Evolutionary conservation across 2,888 invertebrate species (phyloP), one percentile per base, ranked within the genome.

Genomic region (Platypus cylindrus): DNA sequence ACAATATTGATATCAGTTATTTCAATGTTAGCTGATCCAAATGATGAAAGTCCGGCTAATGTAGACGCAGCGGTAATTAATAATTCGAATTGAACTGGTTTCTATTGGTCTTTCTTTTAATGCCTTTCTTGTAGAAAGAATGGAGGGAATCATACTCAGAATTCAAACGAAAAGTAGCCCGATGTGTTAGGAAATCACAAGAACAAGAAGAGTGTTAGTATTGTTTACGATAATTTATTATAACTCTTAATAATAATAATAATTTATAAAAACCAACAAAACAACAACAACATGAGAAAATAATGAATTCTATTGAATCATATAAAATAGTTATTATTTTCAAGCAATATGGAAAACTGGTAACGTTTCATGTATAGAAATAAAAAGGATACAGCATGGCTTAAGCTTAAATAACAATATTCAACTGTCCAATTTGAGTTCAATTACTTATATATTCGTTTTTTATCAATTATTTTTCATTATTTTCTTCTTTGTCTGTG

Each of bases 1-100:
- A 95, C 95, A 48, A 97, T 97, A 63, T 76, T 97, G 64, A 89
- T 94, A 71, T 94, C 93, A 63, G 97, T 97, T 60, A 97, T 97
- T 67, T 95, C 95, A 59, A 94, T 97, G 95, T 72, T 97, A 61
- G 93, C 95, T 48, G 95, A 97, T 71, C 97, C 97, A 44, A 97
- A 97, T 63, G 95, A 94, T 63, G 95, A 97, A 68, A 94, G 93
- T 63, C 95, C 95, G 48, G 97, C 97, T 56, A 97, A 97, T 70
- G 94, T 97, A 54, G 97, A 97, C 74, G 95, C 97, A 62, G 95
- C 95, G 59, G 90, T 91, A 68, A 75, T 83, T 74, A 8, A 20
- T 7, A 20, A 20, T 9, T 20, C 20, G 20, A 20, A 20, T 7
- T 20, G 20, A 20, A 20, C 20, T 20, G 5, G 5, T 20, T 20